Conservation (phyloP, 2,888 invertebrate genomes). For the Tiphia femorata region DNA sequence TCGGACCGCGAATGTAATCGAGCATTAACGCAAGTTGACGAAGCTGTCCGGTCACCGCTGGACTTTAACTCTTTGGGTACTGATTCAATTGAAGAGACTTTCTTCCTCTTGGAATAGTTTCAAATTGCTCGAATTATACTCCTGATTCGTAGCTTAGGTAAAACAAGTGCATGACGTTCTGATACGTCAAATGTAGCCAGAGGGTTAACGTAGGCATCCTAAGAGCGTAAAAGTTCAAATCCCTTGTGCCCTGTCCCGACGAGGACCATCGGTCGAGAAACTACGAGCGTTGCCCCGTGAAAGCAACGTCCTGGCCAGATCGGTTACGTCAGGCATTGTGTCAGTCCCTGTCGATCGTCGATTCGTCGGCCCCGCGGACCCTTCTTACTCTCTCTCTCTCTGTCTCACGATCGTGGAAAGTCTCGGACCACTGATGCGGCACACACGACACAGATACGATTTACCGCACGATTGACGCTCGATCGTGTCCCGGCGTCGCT, state of each 20-base stretch:
- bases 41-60: too few relatives aligned
- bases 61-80: too few relatives aligned
- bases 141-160: too few relatives aligned
- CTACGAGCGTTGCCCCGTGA: background rate
- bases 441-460: slow-evolving; percentile 23
- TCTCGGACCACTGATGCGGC: slow-evolving; percentile 32
- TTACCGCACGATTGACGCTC: slow-evolving; percentile 12
- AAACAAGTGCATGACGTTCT: too few relatives aligned
- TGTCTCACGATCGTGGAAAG: slow-evolving; percentile 37
- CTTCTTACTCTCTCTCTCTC: background rate
- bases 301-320: background rate
- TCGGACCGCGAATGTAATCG: too few relatives aligned
- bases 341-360: background rate
- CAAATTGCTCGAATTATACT: too few relatives aligned
- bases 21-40: too few relatives aligned
- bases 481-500: slow-evolving; percentile 7
- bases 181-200: too few relatives aligned
- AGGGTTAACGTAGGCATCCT: too few relatives aligned
- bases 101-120: too few relatives aligned
- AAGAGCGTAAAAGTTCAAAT: too few relatives aligned
- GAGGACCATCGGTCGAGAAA: slow-evolving; percentile 14
- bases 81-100: too few relatives aligned
- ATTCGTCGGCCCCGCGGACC: background rate
- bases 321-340: background rate
- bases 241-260: slow-evolving; percentile 29